Base-by-base conservation (phyloP, 37 sponge, comb jelly and placozoan genomes). In the Hormiphora californensis region DNA sequence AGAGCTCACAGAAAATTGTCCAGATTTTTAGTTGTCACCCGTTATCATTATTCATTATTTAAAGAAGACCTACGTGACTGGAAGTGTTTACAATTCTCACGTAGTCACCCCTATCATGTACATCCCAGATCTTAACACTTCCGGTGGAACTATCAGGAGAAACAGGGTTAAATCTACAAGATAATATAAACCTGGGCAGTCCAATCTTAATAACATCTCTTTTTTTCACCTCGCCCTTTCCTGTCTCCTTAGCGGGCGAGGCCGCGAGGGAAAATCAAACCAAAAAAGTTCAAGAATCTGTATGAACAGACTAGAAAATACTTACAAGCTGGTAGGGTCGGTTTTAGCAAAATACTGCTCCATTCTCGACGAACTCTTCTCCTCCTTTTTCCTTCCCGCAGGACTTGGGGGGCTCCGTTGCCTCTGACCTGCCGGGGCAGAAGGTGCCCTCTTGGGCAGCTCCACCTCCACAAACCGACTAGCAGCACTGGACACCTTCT, bases 51-150 rank as follows among this genome's bases (percentile, higher is more conserved):
- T n/a, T n/a, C n/a, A n/a, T n/a, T n/a, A n/a, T n/a, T n/a, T n/a
- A n/a, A n/a, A n/a, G n/a, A n/a, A n/a, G n/a, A 57, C 61, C 27
- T 4, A 57, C 61, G 61, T 73, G 81, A 46, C 25, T 73, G 46
- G 81, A 73, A 73, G 81, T 73, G 46, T 73, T 73, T 0, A 73
- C 81, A 9, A 73, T 33, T 33, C 81, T 73, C 41, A 73, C 81
- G 46, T 73, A 73, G 81, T 73, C 81, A 4, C 81, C 81, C 25
- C 81, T 73, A 73, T 73, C 81, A 73, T 73, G 81, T 2, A 73
- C 81, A 41, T 73, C 81, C 81, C 81, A 73, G 21, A 73, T 73
- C 81, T 73, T 73, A 1, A 73, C 81, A 40, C 35, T 73, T 9
- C 81, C 81, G 1, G 81, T 73, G 27, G 81, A 73, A 57, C 61